Evolutionary conservation across 2,888 invertebrate species (phyloP).

Genomic region (Vesta saturnalis): DNA sequence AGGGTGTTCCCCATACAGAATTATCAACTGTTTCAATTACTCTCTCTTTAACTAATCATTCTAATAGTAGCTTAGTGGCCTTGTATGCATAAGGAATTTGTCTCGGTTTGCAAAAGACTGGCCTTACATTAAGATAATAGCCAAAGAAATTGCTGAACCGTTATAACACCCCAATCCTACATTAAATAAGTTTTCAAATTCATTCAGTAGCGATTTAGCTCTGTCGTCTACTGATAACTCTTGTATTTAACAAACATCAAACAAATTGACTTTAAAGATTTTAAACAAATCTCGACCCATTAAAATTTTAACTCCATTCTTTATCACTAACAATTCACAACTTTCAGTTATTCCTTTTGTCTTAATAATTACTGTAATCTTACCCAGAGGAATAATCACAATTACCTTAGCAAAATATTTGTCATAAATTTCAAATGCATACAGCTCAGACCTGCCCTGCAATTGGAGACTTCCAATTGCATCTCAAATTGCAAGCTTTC

Average conservation of each 20-base stretch:
- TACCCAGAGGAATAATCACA: not conserved
- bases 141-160: no score
- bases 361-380: not conserved
- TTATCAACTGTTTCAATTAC: not conserved
- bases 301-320: not conserved
- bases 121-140: not conserved
- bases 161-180: not conserved
- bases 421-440: not conserved
- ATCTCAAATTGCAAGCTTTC: not conserved
- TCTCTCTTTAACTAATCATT: not conserved
- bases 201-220: not conserved
- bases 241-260: no score
- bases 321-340: not conserved
- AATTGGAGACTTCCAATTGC: not conserved
- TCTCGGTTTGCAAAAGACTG: no score
- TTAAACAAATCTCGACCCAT: not conserved
- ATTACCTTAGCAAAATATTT: not conserved
- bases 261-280: not conserved
- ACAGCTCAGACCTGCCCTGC: not conserved
- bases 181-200: not conserved
- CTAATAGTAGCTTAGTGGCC: no score
- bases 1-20: slow-evolving; percentile 16
- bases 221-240: not conserved
- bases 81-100: no score
- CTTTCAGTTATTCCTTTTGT: not conserved